Evolutionary conservation across 2,113 vertebrate genomes (phyloP).

Genomic region (Leptodactylus fuscus): DNA sequence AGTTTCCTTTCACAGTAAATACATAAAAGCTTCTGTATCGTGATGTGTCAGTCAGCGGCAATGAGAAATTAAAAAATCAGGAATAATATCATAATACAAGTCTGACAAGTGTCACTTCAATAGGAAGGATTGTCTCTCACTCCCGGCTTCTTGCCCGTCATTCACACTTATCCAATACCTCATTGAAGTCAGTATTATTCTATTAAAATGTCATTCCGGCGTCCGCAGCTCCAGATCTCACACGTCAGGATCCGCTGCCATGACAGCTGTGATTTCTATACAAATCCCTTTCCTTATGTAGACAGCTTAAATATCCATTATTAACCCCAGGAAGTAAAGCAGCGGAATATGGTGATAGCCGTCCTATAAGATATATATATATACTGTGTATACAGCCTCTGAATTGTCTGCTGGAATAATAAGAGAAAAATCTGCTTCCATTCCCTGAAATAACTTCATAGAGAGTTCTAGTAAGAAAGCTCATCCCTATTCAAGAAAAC

Average conservation of each 20-base stretch:
- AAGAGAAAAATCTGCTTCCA: too few relatives aligned
- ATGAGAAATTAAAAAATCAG: not conserved
- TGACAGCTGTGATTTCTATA: constrained; percentile 44
- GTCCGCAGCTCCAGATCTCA: constrained; percentile 20
- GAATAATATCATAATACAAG: constrained; percentile 20
- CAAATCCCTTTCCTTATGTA: not conserved
- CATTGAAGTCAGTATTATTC: constrained; percentile 43
- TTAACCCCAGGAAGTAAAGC: not conserved
- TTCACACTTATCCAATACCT: constrained; percentile 44
- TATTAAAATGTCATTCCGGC: constrained; percentile 34
- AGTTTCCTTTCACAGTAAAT: not conserved
- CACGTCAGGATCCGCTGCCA: constrained; percentile 12
- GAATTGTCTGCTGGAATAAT: too few relatives aligned
- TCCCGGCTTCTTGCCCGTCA: constrained; percentile 16
- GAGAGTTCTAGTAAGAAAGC: too few relatives aligned
- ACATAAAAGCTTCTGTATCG: not conserved
- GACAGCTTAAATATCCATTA: not conserved
- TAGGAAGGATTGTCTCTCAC: constrained; percentile 24
- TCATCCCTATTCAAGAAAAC: too few relatives aligned
- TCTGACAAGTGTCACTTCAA: constrained; percentile 27
- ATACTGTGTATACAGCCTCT: too few relatives aligned
- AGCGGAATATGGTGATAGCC: too few relatives aligned
- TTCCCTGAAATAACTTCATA: too few relatives aligned
- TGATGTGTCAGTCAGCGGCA: not conserved
- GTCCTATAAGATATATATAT: too few relatives aligned